A percentile compares a stretch with the other conserved stretches of the same genome.
phyloP scores from a whole-genome alignment of 2,797 vertebrate species.

The Lindbergichthys nudifrons region DNA sequence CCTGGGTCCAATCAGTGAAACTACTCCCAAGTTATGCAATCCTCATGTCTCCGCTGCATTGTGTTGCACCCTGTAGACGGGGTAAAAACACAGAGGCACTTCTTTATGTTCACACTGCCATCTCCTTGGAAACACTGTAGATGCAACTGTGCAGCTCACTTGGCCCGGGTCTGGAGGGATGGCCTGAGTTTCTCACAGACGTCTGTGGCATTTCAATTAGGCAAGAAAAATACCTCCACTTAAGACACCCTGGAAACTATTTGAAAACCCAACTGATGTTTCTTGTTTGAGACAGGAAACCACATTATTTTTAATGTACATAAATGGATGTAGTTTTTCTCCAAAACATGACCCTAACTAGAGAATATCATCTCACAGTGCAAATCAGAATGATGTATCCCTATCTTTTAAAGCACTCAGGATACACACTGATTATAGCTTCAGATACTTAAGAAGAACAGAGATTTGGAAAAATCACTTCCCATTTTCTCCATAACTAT shows the following conservation, averaged over 20 bases:
- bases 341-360: background rate
- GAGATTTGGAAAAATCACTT: slow-evolving; percentile 43
- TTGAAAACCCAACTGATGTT: slow-evolving; percentile 7
- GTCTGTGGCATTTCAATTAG: slow-evolving; percentile 78
- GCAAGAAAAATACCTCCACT: slow-evolving; percentile 50
- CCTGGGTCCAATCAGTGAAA: slow-evolving; percentile 51
- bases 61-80: slow-evolving; percentile 57
- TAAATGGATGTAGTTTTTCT: slow-evolving; percentile 7
- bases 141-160: slow-evolving; percentile 66
- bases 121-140: slow-evolving; percentile 75
- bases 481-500: slow-evolving; percentile 39
- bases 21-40: slow-evolving; percentile 52
- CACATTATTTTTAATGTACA: slow-evolving; percentile 5
- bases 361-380: background rate
- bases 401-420: slow-evolving; percentile 19
- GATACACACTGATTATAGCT: slow-evolving; percentile 23
- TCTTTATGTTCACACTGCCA: slow-evolving; percentile 47
- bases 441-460: slow-evolving; percentile 44
- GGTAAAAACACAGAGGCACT: slow-evolving; percentile 42
- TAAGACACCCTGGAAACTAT: slow-evolving; percentile 29
- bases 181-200: slow-evolving; percentile 73
- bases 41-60: slow-evolving; percentile 55
- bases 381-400: slow-evolving; percentile 31
- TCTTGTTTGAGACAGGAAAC: slow-evolving; percentile 29
- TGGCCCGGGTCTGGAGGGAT: slow-evolving; percentile 38